Base-by-base conservation (phyloP, 2,888 invertebrate species). In the Crepidodera aurea region DNA sequence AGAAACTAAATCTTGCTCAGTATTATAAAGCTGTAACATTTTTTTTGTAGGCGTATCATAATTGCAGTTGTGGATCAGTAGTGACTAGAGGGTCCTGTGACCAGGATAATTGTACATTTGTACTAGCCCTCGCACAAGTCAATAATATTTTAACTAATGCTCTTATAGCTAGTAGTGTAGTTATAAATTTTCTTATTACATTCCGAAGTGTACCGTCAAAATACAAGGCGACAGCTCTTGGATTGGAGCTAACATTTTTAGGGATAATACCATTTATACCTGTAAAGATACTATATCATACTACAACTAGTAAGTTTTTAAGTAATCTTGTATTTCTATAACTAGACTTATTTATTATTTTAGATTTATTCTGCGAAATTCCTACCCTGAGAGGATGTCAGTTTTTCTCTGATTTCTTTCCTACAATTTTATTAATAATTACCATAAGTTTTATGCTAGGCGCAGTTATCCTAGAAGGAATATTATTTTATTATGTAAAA, bases 171-270 rank as follows among this genome's bases (percentile, higher is more conserved):
- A 78, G 81, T 6, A 79, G 77, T 7, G 68, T 82, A 5, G 79
- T 88, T 8, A 84, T 84, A 1, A 83, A 82, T 68, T 71, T 87
- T 0, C 64, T 88, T 15, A 83, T 88, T 13, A 82, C 83, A 1
- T 70, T 87, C 27, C 81, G 88, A 69, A 81, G 84, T 50, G 85
- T 87, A 13, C 78, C 84, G 65, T 81, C 83, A 0, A 85, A 86
- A 73, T 89, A 90, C 67, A 89, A 89, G 74, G 82, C 87, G 0
- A 70, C 87, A 44, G 84, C 87, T 1, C 77, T 90, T 54, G 88
- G 85, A 12, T 80, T 87, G 19, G 83, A 85, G 69, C 77, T 87
- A 29, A 83, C 84, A 39, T 75, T 85, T 27, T 73, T 85, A 1
- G 84, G 86, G 0, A 70, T 88, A 0, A 80, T 88, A 40, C 83